Conservation (phyloP, 2,113 vertebrate genomes). For the Podilymbus podiceps region DNA sequence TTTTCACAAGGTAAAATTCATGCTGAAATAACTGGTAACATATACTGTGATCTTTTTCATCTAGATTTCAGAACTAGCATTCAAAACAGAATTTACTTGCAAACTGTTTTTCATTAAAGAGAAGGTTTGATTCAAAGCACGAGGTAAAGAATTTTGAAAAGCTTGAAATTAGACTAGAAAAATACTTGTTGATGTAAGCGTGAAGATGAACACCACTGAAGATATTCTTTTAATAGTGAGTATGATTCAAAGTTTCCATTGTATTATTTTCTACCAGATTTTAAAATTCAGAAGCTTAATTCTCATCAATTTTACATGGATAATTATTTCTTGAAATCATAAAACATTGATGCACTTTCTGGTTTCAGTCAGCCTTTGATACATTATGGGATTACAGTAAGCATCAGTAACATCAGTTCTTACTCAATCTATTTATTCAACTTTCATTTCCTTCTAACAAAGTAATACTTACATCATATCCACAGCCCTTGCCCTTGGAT, state of each 20-base stretch:
- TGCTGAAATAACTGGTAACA: neutral
- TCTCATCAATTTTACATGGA: neutral
- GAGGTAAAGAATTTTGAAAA: slow-evolving; percentile 15
- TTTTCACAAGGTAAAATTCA: neutral
- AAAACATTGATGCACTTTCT: neutral
- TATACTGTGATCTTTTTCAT: slow-evolving; percentile 7
- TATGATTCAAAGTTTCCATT: neutral
- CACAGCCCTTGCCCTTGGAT: neutral
- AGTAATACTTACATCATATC: neutral
- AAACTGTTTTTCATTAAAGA: neutral
- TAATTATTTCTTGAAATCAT: neutral
- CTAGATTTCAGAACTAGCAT: neutral
- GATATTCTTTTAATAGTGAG: neutral
- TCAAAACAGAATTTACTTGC: neutral
- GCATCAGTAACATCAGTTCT: neutral
- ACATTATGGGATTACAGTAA: neutral
- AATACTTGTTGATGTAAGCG: neutral
- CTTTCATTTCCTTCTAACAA: neutral
- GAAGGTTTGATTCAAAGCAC: neutral
- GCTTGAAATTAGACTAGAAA: neutral
- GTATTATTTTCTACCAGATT: neutral
- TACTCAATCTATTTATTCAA: neutral
- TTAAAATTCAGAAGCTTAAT: slow-evolving; percentile 16
- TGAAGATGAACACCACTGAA: neutral
- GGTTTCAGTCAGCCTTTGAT: neutral